Evolutionary conservation across 2,113 vertebrate genomes (phyloP), one percentile per base, ranked within the genome.

Genomic region (Panurus biarmicus): DNA sequence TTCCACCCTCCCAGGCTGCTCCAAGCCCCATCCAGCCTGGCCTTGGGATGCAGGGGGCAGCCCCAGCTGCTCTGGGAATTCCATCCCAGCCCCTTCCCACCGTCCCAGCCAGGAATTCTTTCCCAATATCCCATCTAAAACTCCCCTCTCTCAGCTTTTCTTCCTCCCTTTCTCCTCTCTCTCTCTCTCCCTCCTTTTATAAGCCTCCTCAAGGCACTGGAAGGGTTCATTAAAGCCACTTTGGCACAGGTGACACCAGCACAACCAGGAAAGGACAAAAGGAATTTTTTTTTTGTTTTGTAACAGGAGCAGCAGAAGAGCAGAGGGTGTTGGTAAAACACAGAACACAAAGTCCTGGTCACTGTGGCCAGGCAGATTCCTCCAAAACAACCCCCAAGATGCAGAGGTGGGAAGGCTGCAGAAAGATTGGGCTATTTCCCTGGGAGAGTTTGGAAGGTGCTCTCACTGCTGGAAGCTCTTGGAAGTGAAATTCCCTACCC

Each of bases 1-100:
- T 51, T 0, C 40, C 48, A 22, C 17, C 1, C 0, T 1, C 22
- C 81, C 58, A 47, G 69, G 23, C 0, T 53, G 57, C 57, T 61
- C 47, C 53, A 19, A 21, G 4, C 18, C 36, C 23, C 2, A 0
- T 10, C 54, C 62, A 60, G 0, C 28, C 58, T 7, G 18, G 28
- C 1, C 25, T 70, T 57, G 69, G n/a, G 58, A 54, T 45, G 7
- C 66, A 60, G 47, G 26, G 8, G 8, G n/a, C 56, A 71, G 45
- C 56, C 66, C 10, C 26, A 56, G 48, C 40, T 47, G 0, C 60
- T 75, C 35, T 50, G 70, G 82, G 4, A 40, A 57, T 47, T 12
- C 56, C 31, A 36, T 5, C 26, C n/a, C n/a, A n/a, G n/a, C n/a
- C n/a, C n/a, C n/a, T n/a, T n/a, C n/a, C n/a, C n/a, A n/a, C n/a